A percentile compares a stretch with the other conserved stretches of the same genome.
Evolutionary conservation across 2,797 vertebrate genomes (phyloP).

Genomic region (Epinephelus awoara): DNA sequence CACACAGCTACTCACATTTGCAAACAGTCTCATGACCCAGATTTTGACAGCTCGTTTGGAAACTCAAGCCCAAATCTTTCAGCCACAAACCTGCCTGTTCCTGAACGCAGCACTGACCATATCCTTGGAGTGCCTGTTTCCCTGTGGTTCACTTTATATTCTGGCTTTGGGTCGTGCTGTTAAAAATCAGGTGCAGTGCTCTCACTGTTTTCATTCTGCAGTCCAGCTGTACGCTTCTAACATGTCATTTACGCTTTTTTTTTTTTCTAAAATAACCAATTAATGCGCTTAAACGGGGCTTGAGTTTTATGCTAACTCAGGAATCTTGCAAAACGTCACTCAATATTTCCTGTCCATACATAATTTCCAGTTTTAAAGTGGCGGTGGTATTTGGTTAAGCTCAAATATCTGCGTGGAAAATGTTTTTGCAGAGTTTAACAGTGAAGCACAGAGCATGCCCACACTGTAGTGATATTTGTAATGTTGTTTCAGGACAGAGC

Average conservation of each 20-base stretch:
- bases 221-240: conserved; percentile 49
- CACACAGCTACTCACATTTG: not conserved
- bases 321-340: conserved; percentile 74
- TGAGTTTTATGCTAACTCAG: conserved; percentile 72
- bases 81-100: conserved; percentile 39
- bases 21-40: conserved; percentile 12
- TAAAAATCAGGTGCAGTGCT: conserved; percentile 62
- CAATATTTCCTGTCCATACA: conserved; percentile 75
- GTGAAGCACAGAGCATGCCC: conserved; percentile 38
- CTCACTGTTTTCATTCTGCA: conserved; percentile 44
- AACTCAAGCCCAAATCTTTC: conserved; percentile 32
- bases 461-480: conserved; percentile 44
- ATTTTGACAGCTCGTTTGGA: conserved; percentile 53
- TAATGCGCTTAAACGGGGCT: conserved; percentile 67
- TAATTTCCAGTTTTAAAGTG: conserved; percentile 71
- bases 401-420: conserved; percentile 69
- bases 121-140: conserved; percentile 26
- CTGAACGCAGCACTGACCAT: conserved; percentile 44
- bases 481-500: conserved; percentile 48
- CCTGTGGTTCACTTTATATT: conserved; percentile 46
- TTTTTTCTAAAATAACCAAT: conserved; percentile 70
- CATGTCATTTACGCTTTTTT: conserved; percentile 30
- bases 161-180: conserved; percentile 22
- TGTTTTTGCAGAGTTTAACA: conserved; percentile 69
- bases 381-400: conserved; percentile 76